Base-by-base conservation (phyloP, 2,888 invertebrate genomes). In the Eupelmus urozonus region DNA sequence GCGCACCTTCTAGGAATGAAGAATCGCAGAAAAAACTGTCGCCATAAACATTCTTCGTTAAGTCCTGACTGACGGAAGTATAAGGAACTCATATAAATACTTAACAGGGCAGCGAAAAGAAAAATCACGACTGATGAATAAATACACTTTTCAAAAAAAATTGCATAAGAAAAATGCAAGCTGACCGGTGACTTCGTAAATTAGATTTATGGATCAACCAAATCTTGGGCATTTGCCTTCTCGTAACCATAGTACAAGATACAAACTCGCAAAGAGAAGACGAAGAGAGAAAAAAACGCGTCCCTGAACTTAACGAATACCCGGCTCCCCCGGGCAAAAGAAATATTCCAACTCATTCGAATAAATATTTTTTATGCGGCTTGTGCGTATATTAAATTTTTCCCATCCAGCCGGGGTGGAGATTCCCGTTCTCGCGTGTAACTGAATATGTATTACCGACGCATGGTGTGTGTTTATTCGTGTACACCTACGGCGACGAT, bases 11-110 rank as follows among this genome's bases (percentile, higher is more conserved):
- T n/a, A n/a, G 40, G 67, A 75, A 75, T 63, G 57, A 70, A 65
- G 55, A 76, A 70, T 70, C 45, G 57, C 57, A 45, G 23, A 18
- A 16, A 29, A 62, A 67, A 57, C 49, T 51, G 63, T 63, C 25
- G 62, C 34, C 70, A 34, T 57, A 63, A 70, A 63, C 29, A 76
- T 70, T 65, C 57, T 63, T 57, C 49, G 69, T 63, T 45, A 29
- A 55, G 76, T 34, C 60, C 29, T n/a, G n/a, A n/a, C 20, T 71
- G 40, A 62, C 3, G 51, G 63, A 53, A n/a, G 11, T 63, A 25
- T 53, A 63, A 72, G 62, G 9, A 72, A 72, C 53, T 62, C 25
- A 40, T 51, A 63, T 72, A 72, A 72, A 72, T 62, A 53, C 72
- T 42, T 25, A 25, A 34, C 5, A 34, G 11, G 3, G 23, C 4